Conservation (phyloP, 2,113 vertebrate species). For the Chelonoidis abingdonii region DNA sequence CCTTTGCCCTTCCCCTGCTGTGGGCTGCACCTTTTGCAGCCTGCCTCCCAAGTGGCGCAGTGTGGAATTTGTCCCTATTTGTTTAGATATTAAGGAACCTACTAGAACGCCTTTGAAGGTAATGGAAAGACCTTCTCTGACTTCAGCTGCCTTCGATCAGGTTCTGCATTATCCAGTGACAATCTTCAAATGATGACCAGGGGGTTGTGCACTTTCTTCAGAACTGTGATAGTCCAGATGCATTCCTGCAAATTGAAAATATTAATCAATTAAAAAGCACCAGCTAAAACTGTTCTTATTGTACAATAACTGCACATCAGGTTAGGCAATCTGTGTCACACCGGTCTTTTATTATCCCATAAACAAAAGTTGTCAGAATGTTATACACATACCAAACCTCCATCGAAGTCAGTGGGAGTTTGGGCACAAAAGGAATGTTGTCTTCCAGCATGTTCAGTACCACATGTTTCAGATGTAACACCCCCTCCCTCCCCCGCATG, state of each 20-base stretch:
- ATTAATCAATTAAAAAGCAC: not conserved
- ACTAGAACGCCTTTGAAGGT: not conserved
- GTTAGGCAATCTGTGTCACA: not conserved
- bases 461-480: not conserved
- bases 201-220: not conserved
- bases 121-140: not conserved
- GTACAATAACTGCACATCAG: not conserved
- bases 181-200: not conserved
- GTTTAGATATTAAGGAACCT: not conserved
- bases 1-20: not conserved
- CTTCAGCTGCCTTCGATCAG: not conserved
- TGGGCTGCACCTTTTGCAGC: not conserved
- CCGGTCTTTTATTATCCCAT: not conserved
- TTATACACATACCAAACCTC: not conserved
- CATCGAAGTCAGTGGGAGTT: not conserved
- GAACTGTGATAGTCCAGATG: not conserved
- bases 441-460: not conserved
- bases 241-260: not conserved
- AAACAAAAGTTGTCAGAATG: not conserved
- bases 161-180: not conserved
- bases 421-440: not conserved
- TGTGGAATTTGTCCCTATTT: not conserved
- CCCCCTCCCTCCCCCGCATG: fast-evolving
- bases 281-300: not conserved
- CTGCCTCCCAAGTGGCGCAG: not conserved